These are phyloP conservation scores for Sakesphorus luctuosus DNA, from an alignment of 2,113 vertebrate genomes.

Conservation along the genomic window DNA sequence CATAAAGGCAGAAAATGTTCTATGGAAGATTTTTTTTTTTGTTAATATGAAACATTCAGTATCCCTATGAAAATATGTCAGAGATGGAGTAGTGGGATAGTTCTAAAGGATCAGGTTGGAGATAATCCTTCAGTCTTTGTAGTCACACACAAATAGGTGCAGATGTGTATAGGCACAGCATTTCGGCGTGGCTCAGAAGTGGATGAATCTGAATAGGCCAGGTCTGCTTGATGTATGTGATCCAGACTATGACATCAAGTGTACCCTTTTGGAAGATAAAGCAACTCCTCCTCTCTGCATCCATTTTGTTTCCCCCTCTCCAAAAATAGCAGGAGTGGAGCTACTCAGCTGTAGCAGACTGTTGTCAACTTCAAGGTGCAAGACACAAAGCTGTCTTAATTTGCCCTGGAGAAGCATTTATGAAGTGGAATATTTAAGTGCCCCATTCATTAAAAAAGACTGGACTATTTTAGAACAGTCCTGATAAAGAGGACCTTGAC, in stretches of 20 bases:
- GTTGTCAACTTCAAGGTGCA: neutral
- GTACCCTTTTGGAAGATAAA: neutral
- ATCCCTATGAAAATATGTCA: neutral
- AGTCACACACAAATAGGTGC: neutral
- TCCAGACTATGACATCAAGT: neutral
- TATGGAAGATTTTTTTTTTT: neutral
- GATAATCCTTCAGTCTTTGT: neutral
- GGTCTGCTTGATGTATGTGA: rapidly evolving
- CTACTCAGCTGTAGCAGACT: neutral
- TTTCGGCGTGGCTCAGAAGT: neutral
- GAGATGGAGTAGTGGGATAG: neutral
- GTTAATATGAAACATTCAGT: neutral
- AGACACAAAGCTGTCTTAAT: neutral
- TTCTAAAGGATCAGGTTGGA: neutral
- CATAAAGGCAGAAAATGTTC: neutral
- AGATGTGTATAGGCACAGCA: neutral
- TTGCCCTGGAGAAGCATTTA: neutral
- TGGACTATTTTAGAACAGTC: neutral
- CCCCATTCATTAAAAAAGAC: neutral
- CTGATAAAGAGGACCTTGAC: neutral
- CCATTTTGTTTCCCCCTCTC: neutral
- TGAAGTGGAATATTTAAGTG: neutral
- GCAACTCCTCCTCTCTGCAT: neutral
- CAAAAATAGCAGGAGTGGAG: neutral
- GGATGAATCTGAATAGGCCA: neutral